Evolutionary conservation across 2,797 vertebrate genomes (phyloP).

Genomic region (Tauraco hartlaubi): DNA sequence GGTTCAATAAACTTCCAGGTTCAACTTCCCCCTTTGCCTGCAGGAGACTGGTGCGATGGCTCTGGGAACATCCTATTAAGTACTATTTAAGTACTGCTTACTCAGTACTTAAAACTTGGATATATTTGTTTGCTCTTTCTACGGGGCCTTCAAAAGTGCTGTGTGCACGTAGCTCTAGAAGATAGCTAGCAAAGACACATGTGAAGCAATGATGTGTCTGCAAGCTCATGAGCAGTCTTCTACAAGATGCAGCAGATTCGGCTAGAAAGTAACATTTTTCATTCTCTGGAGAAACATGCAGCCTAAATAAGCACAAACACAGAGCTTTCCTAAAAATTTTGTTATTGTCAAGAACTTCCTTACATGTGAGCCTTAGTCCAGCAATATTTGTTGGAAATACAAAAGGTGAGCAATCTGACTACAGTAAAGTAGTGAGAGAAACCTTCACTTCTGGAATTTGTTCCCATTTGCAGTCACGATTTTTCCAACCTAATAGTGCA

Average conservation of each 20-base stretch:
- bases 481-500: background rate
- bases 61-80: background rate
- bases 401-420: background rate
- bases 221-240: background rate
- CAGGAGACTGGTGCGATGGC: background rate
- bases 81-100: background rate
- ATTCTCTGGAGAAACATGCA: background rate
- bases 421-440: background rate
- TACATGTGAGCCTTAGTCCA: background rate
- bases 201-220: background rate
- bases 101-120: background rate
- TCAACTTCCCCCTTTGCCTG: background rate
- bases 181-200: background rate
- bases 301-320: background rate
- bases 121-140: background rate
- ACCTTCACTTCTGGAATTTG: background rate
- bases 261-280: background rate
- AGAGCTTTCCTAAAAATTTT: background rate
- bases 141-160: accelerated
- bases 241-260: background rate
- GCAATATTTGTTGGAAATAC: background rate
- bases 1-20: background rate
- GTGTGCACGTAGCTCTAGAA: background rate
- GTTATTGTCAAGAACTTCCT: background rate
- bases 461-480: background rate